Conservation (phyloP, 2,888 invertebrate species). For the Cybosia mesomella region DNA sequence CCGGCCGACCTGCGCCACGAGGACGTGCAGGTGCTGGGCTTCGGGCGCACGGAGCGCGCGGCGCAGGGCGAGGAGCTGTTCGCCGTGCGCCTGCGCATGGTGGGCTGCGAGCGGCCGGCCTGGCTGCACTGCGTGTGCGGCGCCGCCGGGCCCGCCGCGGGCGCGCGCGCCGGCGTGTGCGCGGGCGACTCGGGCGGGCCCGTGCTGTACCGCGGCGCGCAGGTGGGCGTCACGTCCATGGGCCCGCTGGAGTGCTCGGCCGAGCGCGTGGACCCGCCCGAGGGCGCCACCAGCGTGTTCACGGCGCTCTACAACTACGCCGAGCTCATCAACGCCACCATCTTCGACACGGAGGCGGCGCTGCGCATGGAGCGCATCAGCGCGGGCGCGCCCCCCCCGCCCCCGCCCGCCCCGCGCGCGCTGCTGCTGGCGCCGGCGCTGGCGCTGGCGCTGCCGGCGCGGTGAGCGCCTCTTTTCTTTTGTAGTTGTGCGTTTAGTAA, state of each 20-base stretch:
- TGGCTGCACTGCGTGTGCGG: conserved; percentile 72
- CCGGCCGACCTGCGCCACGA: conserved; percentile 51
- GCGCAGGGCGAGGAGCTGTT: conserved; percentile 67
- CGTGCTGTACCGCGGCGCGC: conserved; percentile 58
- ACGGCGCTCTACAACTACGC: conserved; percentile 70
- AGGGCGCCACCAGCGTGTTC: conserved; percentile 72
- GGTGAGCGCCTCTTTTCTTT: not conserved
- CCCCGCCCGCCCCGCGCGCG: not conserved
- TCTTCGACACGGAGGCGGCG: conserved; percentile 60
- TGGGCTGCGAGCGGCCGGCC: conserved; percentile 62
- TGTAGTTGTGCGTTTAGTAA: not conserved
- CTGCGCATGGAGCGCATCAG: conserved; percentile 56
- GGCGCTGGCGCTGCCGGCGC: not conserved
- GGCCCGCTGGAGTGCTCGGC: conserved; percentile 69
- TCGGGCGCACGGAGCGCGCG: conserved; percentile 69
- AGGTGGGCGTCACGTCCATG: conserved; percentile 76
- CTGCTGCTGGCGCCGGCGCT: not conserved
- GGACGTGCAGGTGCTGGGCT: conserved; percentile 72
- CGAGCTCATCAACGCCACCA: conserved; percentile 68
- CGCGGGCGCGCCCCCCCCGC: conserved; percentile 13
- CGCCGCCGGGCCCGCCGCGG: conserved; percentile 28
- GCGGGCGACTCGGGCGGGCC: conserved; percentile 81
- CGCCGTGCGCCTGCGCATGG: conserved; percentile 63
- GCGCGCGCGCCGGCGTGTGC: conserved; percentile 65
- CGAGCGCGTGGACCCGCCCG: conserved; percentile 31